Evolutionary conservation across 2,113 vertebrate genomes (phyloP), one percentile per base, ranked within the genome.

Genomic region (Etheostoma spectabile): DNA sequence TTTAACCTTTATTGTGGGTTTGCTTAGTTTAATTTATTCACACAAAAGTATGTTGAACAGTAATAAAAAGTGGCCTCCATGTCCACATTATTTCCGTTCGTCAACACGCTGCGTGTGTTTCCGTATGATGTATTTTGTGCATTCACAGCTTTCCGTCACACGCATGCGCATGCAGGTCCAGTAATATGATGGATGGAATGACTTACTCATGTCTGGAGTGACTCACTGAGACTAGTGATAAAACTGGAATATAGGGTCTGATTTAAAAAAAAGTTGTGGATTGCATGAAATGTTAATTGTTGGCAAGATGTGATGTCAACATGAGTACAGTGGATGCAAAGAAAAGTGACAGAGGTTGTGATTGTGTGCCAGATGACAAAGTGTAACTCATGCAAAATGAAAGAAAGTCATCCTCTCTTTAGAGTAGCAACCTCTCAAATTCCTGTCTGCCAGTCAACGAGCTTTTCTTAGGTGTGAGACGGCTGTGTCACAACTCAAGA

Each of bases 401-500:
- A 70, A 77, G 62, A 65, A 78, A 74, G 45, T 69, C 59, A 61
- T 79, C 45, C 56, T 68, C 73, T 73, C 62, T 45, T 65, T 49
- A 68, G n/a, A 71, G 70, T 2, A 74, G 52, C 52, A 79, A 55
- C 68, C 35, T 52, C 59, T 86, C 14, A 51, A 16, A n/a, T 35
- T 73, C 74, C 33, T 70, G 73, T 89, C 82, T 82, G 72, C 61
- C 84, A 76, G 33, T 87, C 83, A 89, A 19, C 53, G 27, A 79
- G 74, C 21, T 74, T 82, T 83, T 74, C 71, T 71, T 30, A 74
- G 70, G 85, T 74, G 78, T 78, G 60, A 66, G 74, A 85, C 79
- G 72, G 85, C 65, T 81, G 33, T 91, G 88, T 86, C 83, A 87
- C 49, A 70, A 73, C 62, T 75, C 69, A 73, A 53, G 74, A 68